Conservation (phyloP, 30 jellyfish, hydroid and myxozoan genomes). For the Aurelia aurita complex sp. Pacific region DNA sequence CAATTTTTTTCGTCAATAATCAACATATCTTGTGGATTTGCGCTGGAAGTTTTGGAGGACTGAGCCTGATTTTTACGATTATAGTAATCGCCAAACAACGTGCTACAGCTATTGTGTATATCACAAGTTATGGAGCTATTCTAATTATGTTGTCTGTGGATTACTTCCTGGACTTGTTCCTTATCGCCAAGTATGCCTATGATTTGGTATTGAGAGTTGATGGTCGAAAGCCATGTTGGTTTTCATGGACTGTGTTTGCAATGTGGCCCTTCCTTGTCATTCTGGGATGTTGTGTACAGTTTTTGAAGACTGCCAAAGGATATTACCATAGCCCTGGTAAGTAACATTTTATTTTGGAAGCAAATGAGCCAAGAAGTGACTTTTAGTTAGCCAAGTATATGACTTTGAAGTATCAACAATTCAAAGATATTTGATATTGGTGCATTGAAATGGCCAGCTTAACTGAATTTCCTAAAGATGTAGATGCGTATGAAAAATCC, state of each 20-base stretch:
- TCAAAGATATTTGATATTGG: too few species aligned
- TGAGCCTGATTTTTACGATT: slow-evolving; percentile 54
- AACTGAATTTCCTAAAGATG: too few species aligned
- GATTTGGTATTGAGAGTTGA: slow-evolving; percentile 17
- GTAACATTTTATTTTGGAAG: not conserved
- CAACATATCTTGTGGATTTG: slow-evolving; percentile 63
- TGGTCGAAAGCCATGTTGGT: slow-evolving; percentile 84
- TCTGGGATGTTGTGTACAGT: slow-evolving; percentile 87
- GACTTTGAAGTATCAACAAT: too few species aligned
- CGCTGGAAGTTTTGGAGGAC: slow-evolving; percentile 68
- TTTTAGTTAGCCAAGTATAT: too few species aligned
- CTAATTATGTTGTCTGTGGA: slow-evolving; percentile 79
- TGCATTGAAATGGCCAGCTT: too few species aligned
- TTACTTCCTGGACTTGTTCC: slow-evolving; percentile 75
- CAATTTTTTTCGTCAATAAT: slow-evolving; percentile 34
- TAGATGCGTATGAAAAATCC: too few species aligned
- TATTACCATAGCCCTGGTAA: slow-evolving; percentile 69
- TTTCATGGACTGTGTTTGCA: slow-evolving; percentile 81
- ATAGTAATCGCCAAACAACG: slow-evolving; percentile 45
- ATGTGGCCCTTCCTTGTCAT: slow-evolving; percentile 81
- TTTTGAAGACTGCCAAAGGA: slow-evolving; percentile 82
- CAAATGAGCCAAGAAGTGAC: too few species aligned
- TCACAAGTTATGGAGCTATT: slow-evolving; percentile 86
- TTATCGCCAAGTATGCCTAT: slow-evolving; percentile 61
- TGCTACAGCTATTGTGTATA: slow-evolving; percentile 66